phyloP scores from a whole-genome alignment of 2,113 vertebrate species.

The Cryptoleucopteryx plumbea region DNA sequence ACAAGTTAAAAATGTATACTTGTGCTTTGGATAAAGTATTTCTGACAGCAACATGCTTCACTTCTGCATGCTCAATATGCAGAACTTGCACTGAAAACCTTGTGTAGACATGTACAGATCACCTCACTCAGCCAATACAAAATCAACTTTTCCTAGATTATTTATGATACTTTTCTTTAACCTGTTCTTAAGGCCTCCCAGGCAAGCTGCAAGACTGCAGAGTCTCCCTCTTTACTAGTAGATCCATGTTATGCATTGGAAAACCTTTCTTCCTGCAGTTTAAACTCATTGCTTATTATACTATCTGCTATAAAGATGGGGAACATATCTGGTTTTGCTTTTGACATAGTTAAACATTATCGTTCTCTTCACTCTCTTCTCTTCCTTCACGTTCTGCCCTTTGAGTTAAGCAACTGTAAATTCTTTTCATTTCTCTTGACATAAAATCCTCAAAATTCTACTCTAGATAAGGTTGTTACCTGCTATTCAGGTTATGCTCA shows the following conservation, averaged over 20 bases:
- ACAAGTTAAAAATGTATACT: background rate
- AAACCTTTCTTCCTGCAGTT: background rate
- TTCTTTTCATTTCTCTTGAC: conserved; percentile 12
- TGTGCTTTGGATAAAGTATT: background rate
- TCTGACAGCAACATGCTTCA: background rate
- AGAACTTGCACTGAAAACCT: background rate
- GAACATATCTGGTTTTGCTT: background rate
- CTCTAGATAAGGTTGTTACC: background rate
- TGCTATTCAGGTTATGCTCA: background rate
- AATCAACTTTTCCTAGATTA: background rate
- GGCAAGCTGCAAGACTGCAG: background rate
- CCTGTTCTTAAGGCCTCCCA: background rate
- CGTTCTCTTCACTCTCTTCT: background rate
- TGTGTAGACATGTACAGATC: background rate
- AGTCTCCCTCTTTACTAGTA: background rate
- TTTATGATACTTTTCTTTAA: background rate
- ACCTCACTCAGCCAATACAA: background rate
- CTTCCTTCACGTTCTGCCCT: background rate
- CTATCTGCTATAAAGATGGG: background rate
- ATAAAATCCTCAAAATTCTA: background rate
- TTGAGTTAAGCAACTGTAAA: background rate
- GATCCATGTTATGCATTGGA: background rate
- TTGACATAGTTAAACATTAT: background rate
- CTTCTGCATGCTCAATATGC: background rate
- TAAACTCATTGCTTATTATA: background rate